A percentile compares a stretch with the other conserved stretches of the same genome.
Conservation (phyloP, 2,888 invertebrate genomes). For the Slavum lentiscoides region DNA sequence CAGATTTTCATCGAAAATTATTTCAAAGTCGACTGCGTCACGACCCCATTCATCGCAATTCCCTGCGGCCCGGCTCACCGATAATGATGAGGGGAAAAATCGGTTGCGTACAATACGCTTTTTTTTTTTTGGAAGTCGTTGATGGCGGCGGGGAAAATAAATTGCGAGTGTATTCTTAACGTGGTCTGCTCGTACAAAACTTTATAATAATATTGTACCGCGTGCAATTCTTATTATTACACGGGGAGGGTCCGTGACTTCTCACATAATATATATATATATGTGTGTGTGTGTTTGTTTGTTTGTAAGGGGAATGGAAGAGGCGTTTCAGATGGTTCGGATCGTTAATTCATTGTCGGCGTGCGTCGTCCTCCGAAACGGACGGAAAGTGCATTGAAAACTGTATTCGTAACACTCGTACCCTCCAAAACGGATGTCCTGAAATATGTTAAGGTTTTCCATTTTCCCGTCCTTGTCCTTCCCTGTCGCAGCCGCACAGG, state of each 20-base stretch:
- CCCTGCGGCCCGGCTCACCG: too few relatives aligned
- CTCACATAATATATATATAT: not conserved
- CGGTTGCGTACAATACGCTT: too few relatives aligned
- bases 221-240: slow-evolving; percentile 9
- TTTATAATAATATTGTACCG: slow-evolving; percentile 26
- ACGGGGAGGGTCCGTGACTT: not conserved
- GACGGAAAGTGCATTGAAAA: slow-evolving; percentile 2
- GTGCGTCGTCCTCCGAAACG: not conserved
- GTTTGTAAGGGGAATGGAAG: not conserved
- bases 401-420: not conserved
- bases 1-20: too few relatives aligned
- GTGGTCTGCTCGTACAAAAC: slow-evolving; percentile 30
- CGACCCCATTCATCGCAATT: too few relatives aligned
- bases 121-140: too few relatives aligned
- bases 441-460: not conserved
- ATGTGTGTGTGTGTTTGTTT: too few relatives aligned
- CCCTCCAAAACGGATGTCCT: slow-evolving; percentile 1
- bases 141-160: too few relatives aligned
- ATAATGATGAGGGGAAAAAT: too few relatives aligned
- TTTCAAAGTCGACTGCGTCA: too few relatives aligned
- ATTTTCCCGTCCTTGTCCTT: not conserved
- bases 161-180: slow-evolving; percentile 33
- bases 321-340: not conserved
- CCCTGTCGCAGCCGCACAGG: too few relatives aligned
- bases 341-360: slow-evolving; percentile 34